These are phyloP conservation scores for Orchesella flavescens DNA, from an alignment of 2,888 invertebrate genomes.

Conservation along the genomic window DNA sequence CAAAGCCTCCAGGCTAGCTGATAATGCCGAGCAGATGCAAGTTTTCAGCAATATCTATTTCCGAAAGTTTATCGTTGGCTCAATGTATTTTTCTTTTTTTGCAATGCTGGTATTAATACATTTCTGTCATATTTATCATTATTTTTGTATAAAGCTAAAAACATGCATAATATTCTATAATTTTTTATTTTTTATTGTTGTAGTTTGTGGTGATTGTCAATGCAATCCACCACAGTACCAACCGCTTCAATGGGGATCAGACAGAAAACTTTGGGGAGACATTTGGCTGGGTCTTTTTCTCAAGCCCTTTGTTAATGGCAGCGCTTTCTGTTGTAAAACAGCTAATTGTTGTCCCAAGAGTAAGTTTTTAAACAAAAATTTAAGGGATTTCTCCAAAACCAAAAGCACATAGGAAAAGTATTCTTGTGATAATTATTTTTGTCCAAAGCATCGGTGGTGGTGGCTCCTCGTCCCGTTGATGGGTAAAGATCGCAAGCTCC, in stretches of 20 bases:
- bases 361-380: not conserved
- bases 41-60: slow-evolving; percentile 26
- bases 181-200: not conserved
- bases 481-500: slow-evolving; percentile 31
- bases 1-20: slow-evolving; percentile 47
- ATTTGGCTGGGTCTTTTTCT: slow-evolving; percentile 50
- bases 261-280: not conserved
- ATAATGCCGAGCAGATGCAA: slow-evolving; percentile 64
- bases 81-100: slow-evolving; percentile 16
- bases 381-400: too few species aligned
- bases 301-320: slow-evolving; percentile 42
- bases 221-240: not conserved
- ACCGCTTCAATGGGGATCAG: slow-evolving; percentile 23
- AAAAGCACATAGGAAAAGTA: too few species aligned
- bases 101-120: slow-evolving; percentile 1
- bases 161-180: too few species aligned
- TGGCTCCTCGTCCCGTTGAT: slow-evolving; percentile 38
- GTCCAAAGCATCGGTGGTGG: slow-evolving; percentile 27
- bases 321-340: slow-evolving; percentile 52
- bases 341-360: slow-evolving; percentile 28
- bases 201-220: slow-evolving; percentile 13
- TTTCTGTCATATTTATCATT: not conserved
- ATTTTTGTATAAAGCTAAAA: not conserved
- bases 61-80: not conserved
- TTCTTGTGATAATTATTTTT: too few species aligned